Percentiles rank a stretch among this genome's conserved stretches.
Evolutionary conservation across 2,113 vertebrate genomes (phyloP).

Genomic region (Anoplopoma fimbria): DNA sequence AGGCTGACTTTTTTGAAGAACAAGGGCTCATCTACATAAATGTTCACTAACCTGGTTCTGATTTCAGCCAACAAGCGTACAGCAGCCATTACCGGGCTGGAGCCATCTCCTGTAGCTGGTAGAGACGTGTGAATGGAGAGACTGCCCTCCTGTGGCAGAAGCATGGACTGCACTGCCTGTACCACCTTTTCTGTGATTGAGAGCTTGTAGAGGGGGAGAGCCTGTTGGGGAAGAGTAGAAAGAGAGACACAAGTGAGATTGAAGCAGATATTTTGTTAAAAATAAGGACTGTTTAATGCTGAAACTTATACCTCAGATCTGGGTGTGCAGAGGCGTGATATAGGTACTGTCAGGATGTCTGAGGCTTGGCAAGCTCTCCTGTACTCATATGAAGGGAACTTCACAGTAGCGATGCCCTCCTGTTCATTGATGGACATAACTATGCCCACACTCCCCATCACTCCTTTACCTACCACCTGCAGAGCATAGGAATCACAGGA

Average conservation of each 20-base stretch:
- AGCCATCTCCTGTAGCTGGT: slow-evolving; percentile 96
- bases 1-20: neutral
- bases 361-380: slow-evolving; percentile 94
- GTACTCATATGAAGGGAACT: slow-evolving; percentile 93
- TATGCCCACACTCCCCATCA: slow-evolving; percentile 93
- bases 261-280: neutral
- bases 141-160: slow-evolving; percentile 98
- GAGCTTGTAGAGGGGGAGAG: slow-evolving; percentile 97
- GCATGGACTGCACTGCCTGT: slow-evolving; percentile 99
- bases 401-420: slow-evolving; percentile 97
- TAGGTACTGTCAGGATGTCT: slow-evolving; percentile 93
- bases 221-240: slow-evolving; percentile 79
- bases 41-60: slow-evolving; percentile 90
- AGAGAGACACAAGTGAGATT: slow-evolving; percentile 11
- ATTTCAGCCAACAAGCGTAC: slow-evolving; percentile 97
- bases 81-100: slow-evolving; percentile 97
- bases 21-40: neutral
- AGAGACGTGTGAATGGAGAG: slow-evolving; percentile 98
- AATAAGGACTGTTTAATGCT: neutral
- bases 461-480: slow-evolving; percentile 95
- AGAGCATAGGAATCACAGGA: slow-evolving; percentile 9
- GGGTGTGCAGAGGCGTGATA: slow-evolving; percentile 96
- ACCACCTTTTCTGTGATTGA: slow-evolving; percentile 99
- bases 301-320: slow-evolving; percentile 91
- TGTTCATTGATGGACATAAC: slow-evolving; percentile 98